phyloP scores from a whole-genome alignment of 2,113 vertebrate genomes.

The Lycaon pictus region DNA sequence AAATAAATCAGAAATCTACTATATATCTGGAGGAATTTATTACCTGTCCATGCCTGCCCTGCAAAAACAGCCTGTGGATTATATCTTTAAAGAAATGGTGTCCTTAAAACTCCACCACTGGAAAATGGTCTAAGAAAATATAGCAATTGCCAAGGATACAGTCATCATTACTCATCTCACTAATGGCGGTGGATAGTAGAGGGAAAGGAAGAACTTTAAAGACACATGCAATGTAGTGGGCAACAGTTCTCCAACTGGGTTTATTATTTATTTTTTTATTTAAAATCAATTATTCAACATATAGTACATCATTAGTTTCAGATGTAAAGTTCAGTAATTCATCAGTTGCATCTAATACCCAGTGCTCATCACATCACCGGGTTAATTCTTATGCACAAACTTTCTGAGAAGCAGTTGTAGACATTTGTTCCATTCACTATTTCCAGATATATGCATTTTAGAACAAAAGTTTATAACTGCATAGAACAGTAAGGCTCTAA shows the following conservation, averaged over 20 bases:
- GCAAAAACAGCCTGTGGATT: not conserved
- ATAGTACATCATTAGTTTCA: no score
- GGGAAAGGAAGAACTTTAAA: not conserved
- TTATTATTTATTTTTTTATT: no score
- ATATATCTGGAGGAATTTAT: not conserved
- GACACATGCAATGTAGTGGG: not conserved
- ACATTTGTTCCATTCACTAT: not conserved
- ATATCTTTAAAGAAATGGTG: not conserved
- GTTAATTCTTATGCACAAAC: not conserved
- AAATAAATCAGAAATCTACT: not conserved
- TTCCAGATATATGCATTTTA: not conserved
- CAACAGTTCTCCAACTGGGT: not conserved
- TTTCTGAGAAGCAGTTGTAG: not conserved
- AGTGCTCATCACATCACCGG: no score
- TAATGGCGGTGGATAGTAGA: not conserved
- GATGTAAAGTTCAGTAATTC: no score
- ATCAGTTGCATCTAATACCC: no score
- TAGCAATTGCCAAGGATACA: not conserved
- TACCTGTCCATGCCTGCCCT: not conserved
- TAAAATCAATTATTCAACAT: no score
- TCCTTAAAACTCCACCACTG: not conserved
- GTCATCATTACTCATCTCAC: not conserved
- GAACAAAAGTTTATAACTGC: not conserved
- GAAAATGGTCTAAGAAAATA: not conserved
- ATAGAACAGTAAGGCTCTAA: not conserved